Base-by-base conservation (phyloP, 2,113 vertebrate species). In the Symphodus melops region DNA sequence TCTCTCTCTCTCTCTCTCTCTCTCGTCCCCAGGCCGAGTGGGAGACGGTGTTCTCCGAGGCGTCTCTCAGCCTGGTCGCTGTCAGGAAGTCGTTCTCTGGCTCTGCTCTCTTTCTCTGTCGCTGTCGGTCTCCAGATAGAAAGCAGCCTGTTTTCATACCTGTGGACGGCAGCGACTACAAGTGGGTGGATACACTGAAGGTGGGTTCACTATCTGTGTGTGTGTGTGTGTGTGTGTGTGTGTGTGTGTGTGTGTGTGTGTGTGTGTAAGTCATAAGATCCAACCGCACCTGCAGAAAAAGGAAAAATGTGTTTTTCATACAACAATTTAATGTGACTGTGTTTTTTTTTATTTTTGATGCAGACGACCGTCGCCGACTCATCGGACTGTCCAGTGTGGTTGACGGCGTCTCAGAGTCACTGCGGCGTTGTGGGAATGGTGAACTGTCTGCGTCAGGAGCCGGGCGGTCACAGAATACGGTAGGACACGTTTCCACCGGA, bases 391-490 rank as follows among this genome's bases (percentile, higher is more conserved):
- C 91, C 94, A 0, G 89, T 99, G 65, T 99, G 96, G 96, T 86
- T 99, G 68, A 97, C 91, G 2, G 95, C 96, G 5, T 77, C 88
- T 23, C 86, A 92, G 54, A 58, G 83, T 1, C 95, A 96, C 84
- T 96, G 95, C 0, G 98, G 98, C 19, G 82, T 99, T 71, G 91
- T 99, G 67, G 98, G 98, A 73, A 91, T 99, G 96, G 96, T 98
- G 75, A 99, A 97, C 91, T 99, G 98, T 83, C 95, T 99, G 19
- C 95, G 95, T 25, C 95, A 95, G 73, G 98, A 99, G 81, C 94
- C 96, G 0, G 95, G 95, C 0, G 97, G 98, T 9, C 89, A 95
- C 69, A 92, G 96, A n/a, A 94, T 99, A 87, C 96, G 97, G 98
- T 99, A 87, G 0, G 66, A 48, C 20, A 48, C n/a, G n/a, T n/a